Evolutionary conservation across 92 coral and sea anemone species (phyloP).

Genomic region (Siderastrea radians): DNA sequence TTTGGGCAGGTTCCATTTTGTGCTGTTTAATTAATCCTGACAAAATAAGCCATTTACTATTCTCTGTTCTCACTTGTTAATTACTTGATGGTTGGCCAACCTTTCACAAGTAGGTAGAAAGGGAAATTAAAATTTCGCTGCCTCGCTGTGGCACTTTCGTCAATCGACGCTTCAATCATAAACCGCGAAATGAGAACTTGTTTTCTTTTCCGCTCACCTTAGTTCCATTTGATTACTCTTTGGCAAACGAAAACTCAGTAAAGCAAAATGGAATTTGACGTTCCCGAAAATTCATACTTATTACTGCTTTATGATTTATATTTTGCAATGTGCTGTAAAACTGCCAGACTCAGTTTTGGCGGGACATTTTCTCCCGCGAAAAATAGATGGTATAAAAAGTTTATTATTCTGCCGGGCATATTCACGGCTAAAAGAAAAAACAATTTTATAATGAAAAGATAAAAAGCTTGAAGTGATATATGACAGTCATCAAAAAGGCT

Average conservation of each 20-base stretch:
- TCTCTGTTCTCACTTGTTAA: constrained; percentile 60
- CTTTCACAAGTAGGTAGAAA: constrained; percentile 34
- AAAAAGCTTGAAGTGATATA: constrained; percentile 22
- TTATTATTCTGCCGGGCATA: background rate
- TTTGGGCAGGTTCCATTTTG: constrained; percentile 36
- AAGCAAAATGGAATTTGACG: constrained; percentile 21
- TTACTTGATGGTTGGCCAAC: constrained; percentile 51
- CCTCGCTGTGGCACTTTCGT: constrained; percentile 44
- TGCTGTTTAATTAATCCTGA: constrained; percentile 58
- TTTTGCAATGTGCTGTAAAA: background rate
- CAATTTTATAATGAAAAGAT: background rate
- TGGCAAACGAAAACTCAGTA: constrained; percentile 9
- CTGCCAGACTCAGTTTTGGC: background rate
- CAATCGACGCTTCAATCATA: constrained; percentile 47
- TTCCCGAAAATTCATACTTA: background rate
- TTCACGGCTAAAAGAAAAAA: background rate
- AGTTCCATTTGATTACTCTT: constrained; percentile 26
- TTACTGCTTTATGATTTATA: background rate
- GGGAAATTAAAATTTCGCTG: constrained; percentile 45
- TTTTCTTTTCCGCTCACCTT: constrained; percentile 24
- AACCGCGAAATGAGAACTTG: constrained; percentile 41
- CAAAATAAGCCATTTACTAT: constrained; percentile 59
- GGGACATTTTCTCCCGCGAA: constrained; percentile 5
- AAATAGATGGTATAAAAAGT: background rate
- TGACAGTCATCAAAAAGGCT: constrained; percentile 12